Conservation (phyloP, 1,140 invertebrate genomes). For the Lanistes nyassanus region DNA sequence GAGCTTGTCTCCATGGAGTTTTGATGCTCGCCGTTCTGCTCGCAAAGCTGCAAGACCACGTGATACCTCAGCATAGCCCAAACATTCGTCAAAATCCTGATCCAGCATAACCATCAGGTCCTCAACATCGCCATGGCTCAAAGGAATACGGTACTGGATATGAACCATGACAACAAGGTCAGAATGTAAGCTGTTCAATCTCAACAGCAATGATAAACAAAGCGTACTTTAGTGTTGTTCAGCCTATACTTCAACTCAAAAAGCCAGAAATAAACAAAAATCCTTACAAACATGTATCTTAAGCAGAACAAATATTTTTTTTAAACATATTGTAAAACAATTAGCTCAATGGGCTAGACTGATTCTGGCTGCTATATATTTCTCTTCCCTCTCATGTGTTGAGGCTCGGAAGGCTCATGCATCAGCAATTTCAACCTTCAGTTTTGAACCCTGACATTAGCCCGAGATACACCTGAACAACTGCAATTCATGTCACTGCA, state of each 20-base stretch:
- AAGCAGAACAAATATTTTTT: too few relatives aligned
- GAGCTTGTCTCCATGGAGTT: constrained; percentile 29
- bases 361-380: too few relatives aligned
- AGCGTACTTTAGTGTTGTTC: not conserved
- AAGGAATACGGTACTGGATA: constrained; percentile 54
- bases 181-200: not conserved
- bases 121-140: constrained; percentile 56
- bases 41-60: constrained; percentile 51
- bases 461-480: too few relatives aligned
- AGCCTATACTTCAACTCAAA: not conserved
- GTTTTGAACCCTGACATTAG: too few relatives aligned
- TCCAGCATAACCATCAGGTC: constrained; percentile 62
- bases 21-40: constrained; percentile 51
- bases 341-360: too few relatives aligned
- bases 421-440: too few relatives aligned
- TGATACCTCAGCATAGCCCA: constrained; percentile 60
- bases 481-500: too few relatives aligned
- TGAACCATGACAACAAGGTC: constrained; percentile 13
- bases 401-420: too few relatives aligned
- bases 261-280: too few relatives aligned
- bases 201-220: not conserved
- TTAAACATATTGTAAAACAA: too few relatives aligned
- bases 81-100: constrained; percentile 53
- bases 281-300: too few relatives aligned
- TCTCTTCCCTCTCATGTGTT: too few relatives aligned